phyloP scores from a whole-genome alignment of 2,888 invertebrate species.

The Nyleta sp. region DNA sequence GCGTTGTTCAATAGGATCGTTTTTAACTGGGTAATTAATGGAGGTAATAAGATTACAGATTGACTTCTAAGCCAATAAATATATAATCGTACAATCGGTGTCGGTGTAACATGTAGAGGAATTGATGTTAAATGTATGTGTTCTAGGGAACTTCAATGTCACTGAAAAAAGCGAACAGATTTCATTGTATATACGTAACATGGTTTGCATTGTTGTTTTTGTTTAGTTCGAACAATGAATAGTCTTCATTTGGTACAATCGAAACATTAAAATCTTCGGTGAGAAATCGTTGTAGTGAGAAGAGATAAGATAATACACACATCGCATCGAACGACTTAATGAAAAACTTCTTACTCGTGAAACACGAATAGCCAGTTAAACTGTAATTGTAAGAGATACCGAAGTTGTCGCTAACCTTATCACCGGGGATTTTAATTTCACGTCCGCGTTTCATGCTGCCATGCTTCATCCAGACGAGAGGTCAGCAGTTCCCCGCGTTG shows the following conservation, averaged over 20 bases:
- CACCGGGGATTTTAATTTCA: conserved; percentile 17
- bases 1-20: conserved; percentile 5
- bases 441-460: not conserved
- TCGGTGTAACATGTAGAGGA: conserved; percentile 53
- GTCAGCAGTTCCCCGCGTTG: conserved; percentile 16
- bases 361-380: not conserved
- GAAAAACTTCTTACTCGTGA: not conserved
- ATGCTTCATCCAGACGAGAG: conserved; percentile 53
- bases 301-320: too few species aligned
- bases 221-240: not conserved
- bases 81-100: conserved; percentile 50
- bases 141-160: conserved; percentile 50
- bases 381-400: conserved; percentile 2
- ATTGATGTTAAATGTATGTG: conserved; percentile 61
- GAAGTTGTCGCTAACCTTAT: not conserved
- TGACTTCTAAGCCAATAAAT: conserved; percentile 52
- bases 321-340: too few species aligned
- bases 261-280: conserved; percentile 20
- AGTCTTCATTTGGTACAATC: not conserved
- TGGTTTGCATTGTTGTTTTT: conserved; percentile 11
- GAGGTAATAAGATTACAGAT: conserved; percentile 33
- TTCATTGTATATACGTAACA: conserved; percentile 37
- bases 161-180: conserved; percentile 18
- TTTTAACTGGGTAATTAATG: conserved; percentile 16
- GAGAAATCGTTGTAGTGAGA: too few species aligned